Conservation (phyloP, 92 coral and sea anemone species). For the Parazoanthus swiftii region DNA sequence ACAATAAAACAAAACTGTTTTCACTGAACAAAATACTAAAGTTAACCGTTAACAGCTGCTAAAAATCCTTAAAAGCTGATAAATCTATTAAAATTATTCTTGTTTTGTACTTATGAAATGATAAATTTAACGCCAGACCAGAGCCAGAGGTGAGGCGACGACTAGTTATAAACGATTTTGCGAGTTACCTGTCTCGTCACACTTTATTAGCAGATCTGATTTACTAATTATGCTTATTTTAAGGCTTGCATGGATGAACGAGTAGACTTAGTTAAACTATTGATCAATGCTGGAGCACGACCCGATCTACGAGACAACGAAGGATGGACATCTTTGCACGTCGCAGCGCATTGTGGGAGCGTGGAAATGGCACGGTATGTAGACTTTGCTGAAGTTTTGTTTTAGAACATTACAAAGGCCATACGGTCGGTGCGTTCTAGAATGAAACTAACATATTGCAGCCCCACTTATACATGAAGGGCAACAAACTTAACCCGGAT, state of each 20-base stretch:
- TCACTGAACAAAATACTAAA: background rate
- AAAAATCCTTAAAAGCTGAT: background rate
- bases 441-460: background rate
- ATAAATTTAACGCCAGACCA: background rate
- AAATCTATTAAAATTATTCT: too few species aligned
- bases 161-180: background rate
- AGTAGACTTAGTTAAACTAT: constrained; percentile 41
- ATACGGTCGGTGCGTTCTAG: background rate
- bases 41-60: background rate
- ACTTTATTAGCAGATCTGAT: background rate
- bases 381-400: background rate
- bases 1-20: background rate
- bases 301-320: constrained; percentile 54
- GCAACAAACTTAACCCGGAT: constrained; percentile 1
- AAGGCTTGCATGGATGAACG: constrained; percentile 65
- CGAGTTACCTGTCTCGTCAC: background rate
- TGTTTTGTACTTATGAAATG: background rate
- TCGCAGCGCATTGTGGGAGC: constrained; percentile 58
- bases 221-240: background rate
- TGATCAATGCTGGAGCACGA: constrained; percentile 47
- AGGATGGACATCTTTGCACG: constrained; percentile 59
- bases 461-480: background rate
- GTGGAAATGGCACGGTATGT: constrained; percentile 53
- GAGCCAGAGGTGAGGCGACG: background rate
- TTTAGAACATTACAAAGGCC: background rate